phyloP scores from a whole-genome alignment of 1,140 invertebrate genomes.

The Trigoniulus corallinus region DNA sequence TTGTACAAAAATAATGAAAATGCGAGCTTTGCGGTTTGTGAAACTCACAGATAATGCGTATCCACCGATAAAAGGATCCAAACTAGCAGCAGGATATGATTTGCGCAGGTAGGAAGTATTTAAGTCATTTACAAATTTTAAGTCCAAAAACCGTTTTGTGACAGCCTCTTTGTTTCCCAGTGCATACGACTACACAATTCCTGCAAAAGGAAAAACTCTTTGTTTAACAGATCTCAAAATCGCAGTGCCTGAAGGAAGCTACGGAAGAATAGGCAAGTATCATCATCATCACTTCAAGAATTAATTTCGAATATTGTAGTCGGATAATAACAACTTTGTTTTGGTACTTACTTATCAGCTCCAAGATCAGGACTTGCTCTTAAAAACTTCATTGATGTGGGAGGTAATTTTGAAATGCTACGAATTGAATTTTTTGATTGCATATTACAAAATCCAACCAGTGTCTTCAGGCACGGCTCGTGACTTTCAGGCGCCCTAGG shows the following conservation, averaged over 20 bases:
- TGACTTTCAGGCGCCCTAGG: no score
- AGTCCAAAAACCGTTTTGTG: not conserved
- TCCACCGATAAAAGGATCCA: constrained; percentile 63
- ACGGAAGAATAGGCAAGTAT: constrained; percentile 56
- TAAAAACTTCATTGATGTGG: constrained; percentile 94
- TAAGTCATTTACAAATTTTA: not conserved
- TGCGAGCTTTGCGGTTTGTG: constrained; percentile 49
- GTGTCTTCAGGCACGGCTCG: no score
- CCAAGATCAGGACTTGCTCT: constrained; percentile 88
- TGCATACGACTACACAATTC: constrained; percentile 70
- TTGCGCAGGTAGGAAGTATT: constrained; percentile 60
- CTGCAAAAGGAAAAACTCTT: constrained; percentile 63
- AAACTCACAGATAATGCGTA: constrained; percentile 61
- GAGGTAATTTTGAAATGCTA: constrained; percentile 32
- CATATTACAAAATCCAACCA: not conserved
- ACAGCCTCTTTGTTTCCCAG: constrained; percentile 32
- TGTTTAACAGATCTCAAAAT: constrained; percentile 86
- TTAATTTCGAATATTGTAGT: not conserved
- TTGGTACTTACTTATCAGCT: constrained; percentile 32
- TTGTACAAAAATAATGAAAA: no score
- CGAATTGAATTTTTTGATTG: not conserved
- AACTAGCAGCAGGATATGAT: constrained; percentile 76
- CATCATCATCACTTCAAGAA: not conserved
- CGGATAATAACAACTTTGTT: not conserved
- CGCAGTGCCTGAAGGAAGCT: constrained; percentile 67